A percentile compares a stretch with the other conserved stretches of the same genome.
Evolutionary conservation across 2,113 vertebrate genomes (phyloP).

Genomic region (Gymnobelideus leadbeateri): DNA sequence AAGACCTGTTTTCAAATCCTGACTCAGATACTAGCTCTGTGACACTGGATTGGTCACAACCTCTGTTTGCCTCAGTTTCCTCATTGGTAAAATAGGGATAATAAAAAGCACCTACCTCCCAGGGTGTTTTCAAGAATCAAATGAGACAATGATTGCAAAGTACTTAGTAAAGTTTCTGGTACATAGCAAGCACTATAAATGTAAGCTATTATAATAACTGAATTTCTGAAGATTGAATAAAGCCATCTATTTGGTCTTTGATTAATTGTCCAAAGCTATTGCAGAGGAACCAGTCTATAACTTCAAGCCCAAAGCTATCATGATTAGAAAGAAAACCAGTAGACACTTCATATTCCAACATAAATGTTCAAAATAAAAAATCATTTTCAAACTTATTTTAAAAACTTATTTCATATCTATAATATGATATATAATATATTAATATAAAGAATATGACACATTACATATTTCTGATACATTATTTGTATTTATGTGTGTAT

Average conservation of each 20-base stretch:
- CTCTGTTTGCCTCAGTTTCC: no score
- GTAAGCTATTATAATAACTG: neutral
- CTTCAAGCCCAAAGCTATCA: neutral
- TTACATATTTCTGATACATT: neutral
- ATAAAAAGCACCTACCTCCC: neutral
- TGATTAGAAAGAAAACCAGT: constrained; percentile 34
- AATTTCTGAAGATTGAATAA: neutral
- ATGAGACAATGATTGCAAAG: neutral
- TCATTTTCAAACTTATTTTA: constrained; percentile 24
- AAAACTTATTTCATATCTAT: constrained; percentile 31
- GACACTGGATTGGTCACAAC: no score
- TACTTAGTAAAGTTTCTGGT: neutral
- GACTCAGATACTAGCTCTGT: no score
- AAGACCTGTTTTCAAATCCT: no score
- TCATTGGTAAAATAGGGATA: no score
- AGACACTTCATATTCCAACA: neutral
- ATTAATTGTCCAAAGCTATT: neutral
- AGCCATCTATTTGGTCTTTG: neutral
- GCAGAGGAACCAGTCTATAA: neutral
- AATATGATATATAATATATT: neutral
- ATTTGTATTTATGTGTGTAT: neutral
- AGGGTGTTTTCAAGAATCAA: neutral
- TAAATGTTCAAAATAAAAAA: constrained; percentile 33
- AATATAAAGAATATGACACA: neutral
- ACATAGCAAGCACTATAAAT: neutral